Conservation (phyloP, 2,888 invertebrate genomes). For the Kryphioiulus occultus region DNA sequence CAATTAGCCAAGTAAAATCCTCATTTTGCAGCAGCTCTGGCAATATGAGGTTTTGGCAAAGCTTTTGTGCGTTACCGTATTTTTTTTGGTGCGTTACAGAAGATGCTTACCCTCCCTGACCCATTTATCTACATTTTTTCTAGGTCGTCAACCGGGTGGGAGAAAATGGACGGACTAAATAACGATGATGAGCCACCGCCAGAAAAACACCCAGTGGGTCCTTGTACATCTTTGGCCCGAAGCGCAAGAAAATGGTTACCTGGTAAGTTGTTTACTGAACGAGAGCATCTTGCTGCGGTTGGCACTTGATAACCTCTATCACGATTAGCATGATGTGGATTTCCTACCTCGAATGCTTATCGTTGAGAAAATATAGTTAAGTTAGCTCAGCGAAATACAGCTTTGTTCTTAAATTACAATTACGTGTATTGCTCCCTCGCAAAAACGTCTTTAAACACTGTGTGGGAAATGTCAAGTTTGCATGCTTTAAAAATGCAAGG, state of each 20-base stretch:
- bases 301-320: background rate
- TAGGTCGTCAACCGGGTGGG: conserved; percentile 43
- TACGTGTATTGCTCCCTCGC: background rate
- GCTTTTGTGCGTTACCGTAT: background rate
- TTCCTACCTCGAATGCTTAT: background rate
- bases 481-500: no score
- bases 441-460: background rate
- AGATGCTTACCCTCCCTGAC: conserved; percentile 35
- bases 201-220: conserved; percentile 30
- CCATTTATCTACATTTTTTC: conserved; percentile 43
- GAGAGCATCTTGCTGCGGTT: background rate
- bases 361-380: background rate
- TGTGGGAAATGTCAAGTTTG: no score
- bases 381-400: background rate
- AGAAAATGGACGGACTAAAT: conserved; percentile 39
- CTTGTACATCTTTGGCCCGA: conserved; percentile 30
- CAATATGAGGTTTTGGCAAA: background rate
- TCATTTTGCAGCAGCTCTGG: background rate
- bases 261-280: background rate
- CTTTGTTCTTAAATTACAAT: background rate
- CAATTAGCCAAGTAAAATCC: background rate
- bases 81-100: background rate
- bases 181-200: conserved; percentile 20
- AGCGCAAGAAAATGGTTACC: background rate
- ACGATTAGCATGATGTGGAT: background rate